Evolutionary conservation across 2,797 vertebrate species (phyloP).

Genomic region (Enoplosus armatus): DNA sequence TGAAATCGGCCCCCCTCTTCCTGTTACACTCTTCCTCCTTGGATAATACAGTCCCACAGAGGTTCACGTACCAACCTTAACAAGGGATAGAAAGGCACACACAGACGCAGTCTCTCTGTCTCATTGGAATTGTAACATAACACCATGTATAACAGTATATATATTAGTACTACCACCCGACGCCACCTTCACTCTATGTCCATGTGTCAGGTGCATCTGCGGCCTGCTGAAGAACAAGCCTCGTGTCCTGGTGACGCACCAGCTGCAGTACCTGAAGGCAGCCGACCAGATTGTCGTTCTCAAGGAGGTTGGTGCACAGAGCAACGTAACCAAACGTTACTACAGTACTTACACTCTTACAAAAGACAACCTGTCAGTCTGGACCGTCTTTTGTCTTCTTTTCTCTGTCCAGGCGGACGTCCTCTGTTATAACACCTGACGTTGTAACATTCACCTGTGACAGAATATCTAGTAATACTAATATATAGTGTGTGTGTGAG

Average conservation of each 20-base stretch:
- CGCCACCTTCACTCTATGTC: background rate
- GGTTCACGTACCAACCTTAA: background rate
- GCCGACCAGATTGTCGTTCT: constrained; percentile 92
- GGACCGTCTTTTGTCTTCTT: too few relatives aligned
- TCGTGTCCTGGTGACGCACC: constrained; percentile 93
- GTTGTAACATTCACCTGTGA: background rate
- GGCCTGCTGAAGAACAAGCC: constrained; percentile 90
- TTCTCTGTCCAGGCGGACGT: too few relatives aligned
- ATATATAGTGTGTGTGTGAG: too few relatives aligned
- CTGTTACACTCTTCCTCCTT: constrained; percentile 37
- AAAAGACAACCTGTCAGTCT: background rate
- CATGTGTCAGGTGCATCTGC: constrained; percentile 88
- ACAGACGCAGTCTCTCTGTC: background rate
- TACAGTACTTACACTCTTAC: background rate
- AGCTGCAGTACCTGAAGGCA: constrained; percentile 91
- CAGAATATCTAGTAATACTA: too few relatives aligned
- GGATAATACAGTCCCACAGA: background rate
- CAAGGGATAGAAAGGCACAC: background rate
- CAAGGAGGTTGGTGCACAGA: constrained; percentile 83
- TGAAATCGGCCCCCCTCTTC: constrained; percentile 24
- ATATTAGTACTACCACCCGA: background rate
- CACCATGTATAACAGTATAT: background rate
- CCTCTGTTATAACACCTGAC: too few relatives aligned
- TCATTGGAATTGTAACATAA: background rate
- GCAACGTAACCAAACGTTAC: too few relatives aligned